A percentile compares a stretch with the other conserved stretches of the same genome.
These are phyloP conservation scores for Drosophila lutescens DNA, from an alignment of 2,888 invertebrate species.

Conservation along the genomic window DNA sequence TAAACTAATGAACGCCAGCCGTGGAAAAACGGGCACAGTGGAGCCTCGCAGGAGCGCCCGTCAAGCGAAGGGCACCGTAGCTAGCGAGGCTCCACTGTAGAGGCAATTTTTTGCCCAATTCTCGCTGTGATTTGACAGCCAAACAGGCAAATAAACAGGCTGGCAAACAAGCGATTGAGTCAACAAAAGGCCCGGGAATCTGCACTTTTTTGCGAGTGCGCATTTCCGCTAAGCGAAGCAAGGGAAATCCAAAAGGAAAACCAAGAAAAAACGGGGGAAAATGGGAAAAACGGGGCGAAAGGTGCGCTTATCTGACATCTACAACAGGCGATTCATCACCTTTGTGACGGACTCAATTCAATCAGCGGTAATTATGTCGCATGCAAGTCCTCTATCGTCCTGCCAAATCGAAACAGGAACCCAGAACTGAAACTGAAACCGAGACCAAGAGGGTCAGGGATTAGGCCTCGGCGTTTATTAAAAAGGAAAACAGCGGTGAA, in stretches of 20 bases:
- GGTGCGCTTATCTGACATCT: constrained; percentile 56
- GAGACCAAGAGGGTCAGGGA: constrained; percentile 6
- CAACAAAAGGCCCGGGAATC: constrained; percentile 35
- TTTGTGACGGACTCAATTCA: constrained; percentile 58
- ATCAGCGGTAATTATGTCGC: constrained; percentile 80
- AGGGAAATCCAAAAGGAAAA: background rate
- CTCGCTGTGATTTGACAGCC: constrained; percentile 35
- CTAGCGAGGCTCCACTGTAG: constrained; percentile 16
- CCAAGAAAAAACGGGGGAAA: background rate
- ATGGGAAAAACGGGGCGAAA: constrained; percentile 2
- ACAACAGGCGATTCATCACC: constrained; percentile 66
- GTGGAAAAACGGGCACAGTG: constrained; percentile 18
- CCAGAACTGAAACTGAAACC: constrained; percentile 8
- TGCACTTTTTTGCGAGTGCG: constrained; percentile 30
- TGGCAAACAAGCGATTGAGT: constrained; percentile 38
- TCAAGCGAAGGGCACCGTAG: background rate
- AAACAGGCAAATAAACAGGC: constrained; percentile 34
- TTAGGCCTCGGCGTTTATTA: constrained; percentile 13
- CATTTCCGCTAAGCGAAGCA: constrained; percentile 56
- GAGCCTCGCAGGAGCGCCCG: background rate
- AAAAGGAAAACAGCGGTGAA: constrained; percentile 8
- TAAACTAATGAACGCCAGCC: constrained; percentile 52
- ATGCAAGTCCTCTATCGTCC: constrained; percentile 69
- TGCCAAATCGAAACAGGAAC: constrained; percentile 14
- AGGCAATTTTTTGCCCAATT: background rate